Conservation (phyloP, 2,113 vertebrate species). For the Xenus cinereus region DNA sequence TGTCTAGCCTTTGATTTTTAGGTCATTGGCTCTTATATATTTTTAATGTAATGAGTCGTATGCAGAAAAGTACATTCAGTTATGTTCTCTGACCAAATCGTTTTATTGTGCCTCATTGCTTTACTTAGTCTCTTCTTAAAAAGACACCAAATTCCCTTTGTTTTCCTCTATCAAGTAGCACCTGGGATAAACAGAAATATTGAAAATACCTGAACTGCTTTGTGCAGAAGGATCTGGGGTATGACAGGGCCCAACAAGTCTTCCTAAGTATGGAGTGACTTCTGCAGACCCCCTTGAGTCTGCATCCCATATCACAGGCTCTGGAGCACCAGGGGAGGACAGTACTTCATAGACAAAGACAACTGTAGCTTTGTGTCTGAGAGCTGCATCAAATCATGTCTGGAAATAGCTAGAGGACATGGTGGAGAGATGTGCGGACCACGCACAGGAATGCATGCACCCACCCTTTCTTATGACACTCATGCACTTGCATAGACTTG, state of each 20-base stretch:
- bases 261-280: neutral
- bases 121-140: neutral
- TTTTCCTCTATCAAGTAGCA: neutral
- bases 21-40: neutral
- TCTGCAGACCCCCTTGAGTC: neutral
- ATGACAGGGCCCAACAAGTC: neutral
- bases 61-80: neutral
- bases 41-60: neutral
- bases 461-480: neutral
- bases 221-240: neutral
- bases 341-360: neutral
- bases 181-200: neutral
- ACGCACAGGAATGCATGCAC: no score
- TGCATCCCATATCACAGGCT: neutral
- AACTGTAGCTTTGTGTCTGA: neutral
- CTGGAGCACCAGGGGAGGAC: neutral
- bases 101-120: neutral
- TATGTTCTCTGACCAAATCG: neutral
- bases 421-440: no score
- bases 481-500: neutral
- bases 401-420: neutral
- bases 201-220: neutral
- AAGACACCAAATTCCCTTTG: rapidly evolving
- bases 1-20: neutral
- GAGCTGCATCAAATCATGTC: neutral